phyloP scores from a whole-genome alignment of 2,888 invertebrate genomes.

The Sceliomorpha sp. region DNA sequence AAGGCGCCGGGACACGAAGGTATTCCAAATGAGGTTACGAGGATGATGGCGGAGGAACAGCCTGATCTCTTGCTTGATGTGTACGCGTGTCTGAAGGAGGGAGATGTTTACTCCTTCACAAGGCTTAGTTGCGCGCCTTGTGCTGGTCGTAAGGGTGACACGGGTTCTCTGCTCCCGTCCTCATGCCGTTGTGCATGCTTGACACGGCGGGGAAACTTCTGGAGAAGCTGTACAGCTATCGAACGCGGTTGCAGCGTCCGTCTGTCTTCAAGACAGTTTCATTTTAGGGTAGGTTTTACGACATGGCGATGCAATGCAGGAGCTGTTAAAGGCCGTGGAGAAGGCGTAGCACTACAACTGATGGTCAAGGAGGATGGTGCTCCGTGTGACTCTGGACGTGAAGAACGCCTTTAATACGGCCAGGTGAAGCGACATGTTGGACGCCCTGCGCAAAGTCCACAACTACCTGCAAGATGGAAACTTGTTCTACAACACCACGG shows the following conservation, averaged over 20 bases:
- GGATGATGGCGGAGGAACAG: neutral
- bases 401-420: too few relatives aligned
- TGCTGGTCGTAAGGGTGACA: neutral
- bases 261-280: neutral
- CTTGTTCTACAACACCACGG: too few relatives aligned
- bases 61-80: slow-evolving; percentile 7
- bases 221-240: neutral
- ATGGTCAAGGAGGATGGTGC: too few relatives aligned
- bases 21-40: slow-evolving; percentile 45
- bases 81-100: slow-evolving; percentile 42
- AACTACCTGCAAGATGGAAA: too few relatives aligned
- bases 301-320: too few relatives aligned
- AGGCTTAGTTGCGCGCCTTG: neutral
- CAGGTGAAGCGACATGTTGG: too few relatives aligned
- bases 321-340: too few relatives aligned
- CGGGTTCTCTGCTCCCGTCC: too few relatives aligned
- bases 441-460: too few relatives aligned
- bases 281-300: too few relatives aligned
- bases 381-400: too few relatives aligned
- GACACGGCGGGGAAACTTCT: neutral
- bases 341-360: too few relatives aligned
- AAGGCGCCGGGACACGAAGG: slow-evolving; percentile 1
- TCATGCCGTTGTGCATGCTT: neutral
- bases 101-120: neutral
- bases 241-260: neutral